These are phyloP conservation scores for Lepidonotus clava DNA, from an alignment of 2,888 invertebrate genomes.

Conservation along the genomic window DNA sequence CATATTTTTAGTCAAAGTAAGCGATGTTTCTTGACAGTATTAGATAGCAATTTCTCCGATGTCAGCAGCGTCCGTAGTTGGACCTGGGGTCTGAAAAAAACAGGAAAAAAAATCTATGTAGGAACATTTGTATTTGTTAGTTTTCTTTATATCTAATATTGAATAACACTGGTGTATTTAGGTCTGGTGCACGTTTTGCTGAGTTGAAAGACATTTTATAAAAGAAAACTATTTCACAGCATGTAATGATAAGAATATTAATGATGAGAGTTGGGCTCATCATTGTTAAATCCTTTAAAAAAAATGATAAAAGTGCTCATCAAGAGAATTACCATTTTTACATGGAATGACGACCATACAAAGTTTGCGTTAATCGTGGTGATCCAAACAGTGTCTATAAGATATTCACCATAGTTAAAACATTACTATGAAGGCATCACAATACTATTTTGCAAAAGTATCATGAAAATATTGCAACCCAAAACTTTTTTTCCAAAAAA, in stretches of 20 bases:
- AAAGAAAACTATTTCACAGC: not conserved
- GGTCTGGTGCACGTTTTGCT: not conserved
- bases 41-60: slow-evolving; percentile 8
- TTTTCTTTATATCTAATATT: not conserved
- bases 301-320: not conserved
- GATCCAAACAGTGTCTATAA: too few species aligned
- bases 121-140: not conserved
- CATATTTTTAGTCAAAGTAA: not conserved
- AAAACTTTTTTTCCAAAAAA: too few species aligned
- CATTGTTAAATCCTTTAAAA: not conserved
- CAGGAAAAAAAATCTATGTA: not conserved
- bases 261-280: too few species aligned
- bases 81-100: not conserved
- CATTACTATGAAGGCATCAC: too few species aligned
- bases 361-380: too few species aligned
- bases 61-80: not conserved
- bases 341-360: too few species aligned
- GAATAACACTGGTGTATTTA: not conserved
- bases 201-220: not conserved
- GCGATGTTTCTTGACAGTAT: not conserved
- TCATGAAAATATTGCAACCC: too few species aligned
- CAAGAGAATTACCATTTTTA: not conserved
- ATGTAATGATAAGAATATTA: too few species aligned
- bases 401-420: too few species aligned
- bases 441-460: too few species aligned